Conservation (phyloP, 30 jellyfish, hydroid and myxozoan species). For the Aurelia aurita complex sp. Pacific region DNA sequence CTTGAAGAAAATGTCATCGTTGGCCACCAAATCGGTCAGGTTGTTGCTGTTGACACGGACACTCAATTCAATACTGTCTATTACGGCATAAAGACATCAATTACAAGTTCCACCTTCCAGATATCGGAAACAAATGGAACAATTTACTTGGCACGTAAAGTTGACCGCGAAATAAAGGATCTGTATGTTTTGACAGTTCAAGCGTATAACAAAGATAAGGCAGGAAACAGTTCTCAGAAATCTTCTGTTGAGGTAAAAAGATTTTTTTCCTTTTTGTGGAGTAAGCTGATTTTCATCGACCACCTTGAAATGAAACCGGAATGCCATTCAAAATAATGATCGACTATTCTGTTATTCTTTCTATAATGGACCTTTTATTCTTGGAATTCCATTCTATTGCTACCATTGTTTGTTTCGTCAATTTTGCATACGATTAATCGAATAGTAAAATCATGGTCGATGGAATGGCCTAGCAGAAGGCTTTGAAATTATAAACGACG, state of each 20-base stretch:
- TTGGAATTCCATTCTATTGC: no score
- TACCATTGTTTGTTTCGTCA: no score
- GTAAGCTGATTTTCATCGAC: no score
- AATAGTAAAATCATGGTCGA: no score
- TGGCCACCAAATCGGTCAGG: conserved; percentile 61
- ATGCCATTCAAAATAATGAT: no score
- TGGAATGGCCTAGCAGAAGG: no score
- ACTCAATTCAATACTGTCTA: conserved; percentile 18
- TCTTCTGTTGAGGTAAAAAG: conserved; percentile 42
- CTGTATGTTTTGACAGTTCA: conserved; percentile 30
- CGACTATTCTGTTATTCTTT: no score
- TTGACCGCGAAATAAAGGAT: conserved; percentile 61
- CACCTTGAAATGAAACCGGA: no score
- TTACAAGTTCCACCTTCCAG: background rate
- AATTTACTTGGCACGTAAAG: conserved; percentile 1
- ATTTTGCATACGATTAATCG: no score
- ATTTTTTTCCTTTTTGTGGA: background rate
- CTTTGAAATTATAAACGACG: no score
- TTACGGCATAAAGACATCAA: conserved; percentile 10
- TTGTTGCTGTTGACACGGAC: conserved; percentile 61
- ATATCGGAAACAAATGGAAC: conserved; percentile 43
- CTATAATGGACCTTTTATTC: no score
- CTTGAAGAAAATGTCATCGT: conserved; percentile 47
- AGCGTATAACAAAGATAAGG: conserved; percentile 58
- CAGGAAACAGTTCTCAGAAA: conserved; percentile 52